Evolutionary conservation across 2,888 invertebrate species (phyloP), one percentile per base, ranked within the genome.

Genomic region (Caenorhabditis sp.): DNA sequence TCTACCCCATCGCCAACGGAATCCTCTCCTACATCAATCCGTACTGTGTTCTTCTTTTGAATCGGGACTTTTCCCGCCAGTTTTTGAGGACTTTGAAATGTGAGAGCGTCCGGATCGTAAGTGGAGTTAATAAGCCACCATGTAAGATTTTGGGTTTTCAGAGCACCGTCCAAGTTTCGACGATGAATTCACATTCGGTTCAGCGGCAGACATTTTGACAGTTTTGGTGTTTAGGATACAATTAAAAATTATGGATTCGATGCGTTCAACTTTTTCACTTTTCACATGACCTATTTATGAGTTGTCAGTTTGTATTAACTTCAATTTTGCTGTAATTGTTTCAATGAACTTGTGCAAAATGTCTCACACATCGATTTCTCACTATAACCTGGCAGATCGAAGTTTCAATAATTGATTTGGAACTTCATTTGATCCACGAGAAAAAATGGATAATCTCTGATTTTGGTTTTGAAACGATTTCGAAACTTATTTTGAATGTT

Each of bases 1-100:
- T 82, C 4, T 82, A 82, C n/a, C 73, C 77, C 2, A 49, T 82
- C 31, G 73, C 70, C 41, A 82, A 77, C 24, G 82, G 73, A 24
- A 74, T 77, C 14, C 68, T 82, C 14, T 82, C 82, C 10, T 82
- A 82, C 58, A 77, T 82, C 73, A 82, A 82, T 68, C 77, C 82
- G 26, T 82, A 54, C 19, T 75, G 73, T 22, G 54, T 82, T 12
- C 59, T 82, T 51, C 44, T 77, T 24, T 61, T 82, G 7, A 82
- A 82, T 64, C 54, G 58, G 14, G 81, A 81, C 41, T 75, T 74
- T 63, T 41, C 35, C 16, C 38, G 31, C 28, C 80, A 80, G 47
- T 80, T 80, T n/a, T 14, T 35, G 41, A 56, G 72, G 49, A 58
- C 72, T 24, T 49, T 80, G 24, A 80, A 64, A 63, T 72, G 80